These are phyloP conservation scores for Heliconius hewitsoni DNA, from an alignment of 1,140 invertebrate genomes.

Conservation along the genomic window DNA sequence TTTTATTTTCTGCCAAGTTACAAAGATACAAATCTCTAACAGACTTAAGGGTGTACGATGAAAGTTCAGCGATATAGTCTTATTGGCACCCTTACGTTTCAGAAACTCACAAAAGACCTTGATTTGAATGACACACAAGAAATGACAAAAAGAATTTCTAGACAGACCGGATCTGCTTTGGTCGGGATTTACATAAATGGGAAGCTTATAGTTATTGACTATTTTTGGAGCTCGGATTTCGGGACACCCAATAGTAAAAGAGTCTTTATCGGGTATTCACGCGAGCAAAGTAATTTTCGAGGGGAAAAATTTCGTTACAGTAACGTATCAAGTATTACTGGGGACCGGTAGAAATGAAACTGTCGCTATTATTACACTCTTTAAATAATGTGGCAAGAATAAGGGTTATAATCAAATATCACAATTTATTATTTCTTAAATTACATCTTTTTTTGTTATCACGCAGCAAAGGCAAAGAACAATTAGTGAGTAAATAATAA, in stretches of 20 bases:
- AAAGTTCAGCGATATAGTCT: neutral
- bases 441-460: no score
- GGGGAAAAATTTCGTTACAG: conserved; percentile 34
- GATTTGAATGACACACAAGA: conserved; percentile 7
- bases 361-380: conserved; percentile 37
- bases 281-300: conserved; percentile 34
- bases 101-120: neutral
- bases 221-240: conserved; percentile 31
- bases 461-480: no score
- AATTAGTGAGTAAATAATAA: no score
- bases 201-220: conserved; percentile 30
- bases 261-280: conserved; percentile 35
- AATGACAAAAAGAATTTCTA: conserved; percentile 10
- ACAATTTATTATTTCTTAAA: neutral
- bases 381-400: conserved; percentile 27
- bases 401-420: neutral
- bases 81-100: neutral
- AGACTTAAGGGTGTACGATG: neutral
- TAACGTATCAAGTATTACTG: conserved; percentile 42
- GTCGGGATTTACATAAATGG: conserved; percentile 31
- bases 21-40: neutral
- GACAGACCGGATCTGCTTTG: conserved; percentile 21
- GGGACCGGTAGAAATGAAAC: conserved; percentile 36
- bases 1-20: neutral
- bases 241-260: conserved; percentile 29